phyloP scores from a whole-genome alignment of 2,797 vertebrate species.

The Myripristis jacobus region DNA sequence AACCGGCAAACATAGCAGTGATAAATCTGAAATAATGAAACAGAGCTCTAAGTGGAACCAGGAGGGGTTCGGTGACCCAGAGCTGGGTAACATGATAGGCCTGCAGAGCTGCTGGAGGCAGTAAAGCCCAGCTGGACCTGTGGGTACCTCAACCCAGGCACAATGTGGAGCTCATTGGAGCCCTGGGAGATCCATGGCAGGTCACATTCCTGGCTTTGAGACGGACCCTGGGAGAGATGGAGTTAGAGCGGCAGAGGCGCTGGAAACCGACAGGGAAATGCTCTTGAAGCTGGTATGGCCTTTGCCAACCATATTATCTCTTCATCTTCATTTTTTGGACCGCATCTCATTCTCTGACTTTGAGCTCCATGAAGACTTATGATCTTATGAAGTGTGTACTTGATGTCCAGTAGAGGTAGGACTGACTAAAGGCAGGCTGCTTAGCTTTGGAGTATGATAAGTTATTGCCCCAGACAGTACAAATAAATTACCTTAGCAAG shows the following conservation, averaged over 20 bases:
- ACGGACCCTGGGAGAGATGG: conserved; percentile 41
- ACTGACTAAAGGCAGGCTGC: conserved; percentile 29
- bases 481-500: conserved; percentile 48
- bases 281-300: background rate
- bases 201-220: conserved; percentile 58
- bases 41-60: conserved; percentile 80
- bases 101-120: conserved; percentile 63
- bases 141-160: conserved; percentile 40
- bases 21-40: conserved; percentile 87
- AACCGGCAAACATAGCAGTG: conserved; percentile 76
- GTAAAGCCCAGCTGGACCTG: conserved; percentile 67
- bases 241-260: conserved; percentile 3
- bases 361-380: conserved; percentile 34
- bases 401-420: conserved; percentile 25
- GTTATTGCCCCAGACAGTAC: conserved; percentile 41
- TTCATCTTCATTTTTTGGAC: conserved; percentile 21
- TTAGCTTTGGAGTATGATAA: conserved; percentile 56
- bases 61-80: conserved; percentile 70
- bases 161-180: conserved; percentile 66
- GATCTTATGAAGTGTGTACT: conserved; percentile 13
- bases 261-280: conserved; percentile 2
- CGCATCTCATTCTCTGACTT: background rate
- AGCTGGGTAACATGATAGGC: conserved; percentile 72
- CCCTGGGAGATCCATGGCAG: conserved; percentile 46
- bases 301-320: background rate